Evolutionary conservation across 2,113 vertebrate species (phyloP).

Genomic region (Crocuta crocuta): DNA sequence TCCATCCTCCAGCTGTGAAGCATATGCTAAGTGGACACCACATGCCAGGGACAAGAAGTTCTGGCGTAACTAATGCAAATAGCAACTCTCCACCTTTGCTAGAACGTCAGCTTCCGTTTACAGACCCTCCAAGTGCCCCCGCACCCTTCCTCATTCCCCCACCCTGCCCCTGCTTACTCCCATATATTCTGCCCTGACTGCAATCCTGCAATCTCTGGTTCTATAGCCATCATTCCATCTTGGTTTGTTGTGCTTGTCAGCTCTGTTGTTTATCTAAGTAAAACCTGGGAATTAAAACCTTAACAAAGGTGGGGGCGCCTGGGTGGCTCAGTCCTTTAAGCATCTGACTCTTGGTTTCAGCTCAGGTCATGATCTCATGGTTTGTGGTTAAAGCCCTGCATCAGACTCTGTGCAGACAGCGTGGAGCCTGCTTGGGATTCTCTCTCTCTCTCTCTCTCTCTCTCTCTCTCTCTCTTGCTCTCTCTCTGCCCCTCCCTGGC

Average conservation of each 20-base stretch:
- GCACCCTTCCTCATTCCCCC: neutral
- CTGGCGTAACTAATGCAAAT: neutral
- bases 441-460: too few relatives aligned
- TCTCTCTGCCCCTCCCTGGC: too few relatives aligned
- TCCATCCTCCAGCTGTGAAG: neutral
- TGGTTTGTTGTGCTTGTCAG: neutral
- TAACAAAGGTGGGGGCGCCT: too few relatives aligned
- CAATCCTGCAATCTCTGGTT: neutral
- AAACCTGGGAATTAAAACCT: neutral
- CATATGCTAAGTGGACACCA: neutral
- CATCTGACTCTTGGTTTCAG: too few relatives aligned
- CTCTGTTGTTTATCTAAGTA: neutral
- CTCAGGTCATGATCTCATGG: too few relatives aligned
- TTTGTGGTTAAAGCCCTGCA: too few relatives aligned
- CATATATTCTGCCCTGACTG: neutral
- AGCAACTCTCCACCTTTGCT: neutral
- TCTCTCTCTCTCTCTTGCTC: too few relatives aligned
- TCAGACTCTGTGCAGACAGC: too few relatives aligned
- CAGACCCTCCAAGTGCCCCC: neutral
- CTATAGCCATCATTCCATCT: neutral
- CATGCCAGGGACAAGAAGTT: neutral
- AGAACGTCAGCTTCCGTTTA: neutral
- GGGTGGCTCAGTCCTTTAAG: too few relatives aligned
- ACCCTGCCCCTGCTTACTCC: neutral
- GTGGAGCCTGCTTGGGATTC: too few relatives aligned